A percentile compares a stretch with the other conserved stretches of the same genome.
phyloP scores from a whole-genome alignment of 2,888 invertebrate species.

The Caenorhabditis doughertyi region DNA sequence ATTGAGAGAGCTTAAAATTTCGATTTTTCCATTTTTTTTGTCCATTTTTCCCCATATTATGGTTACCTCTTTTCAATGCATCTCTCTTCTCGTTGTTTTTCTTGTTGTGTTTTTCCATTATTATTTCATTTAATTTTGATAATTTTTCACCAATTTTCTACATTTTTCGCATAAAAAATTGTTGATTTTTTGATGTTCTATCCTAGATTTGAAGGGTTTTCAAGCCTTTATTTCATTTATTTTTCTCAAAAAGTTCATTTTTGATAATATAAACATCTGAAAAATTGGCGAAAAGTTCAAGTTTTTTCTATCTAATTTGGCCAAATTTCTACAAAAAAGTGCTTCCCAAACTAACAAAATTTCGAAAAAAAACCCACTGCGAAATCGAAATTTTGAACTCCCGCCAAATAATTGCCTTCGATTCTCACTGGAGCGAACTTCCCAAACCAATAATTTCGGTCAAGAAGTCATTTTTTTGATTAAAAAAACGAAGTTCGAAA shows the following conservation, averaged over 20 bases:
- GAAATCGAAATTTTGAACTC: too few species aligned
- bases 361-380: too few species aligned
- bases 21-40: background rate
- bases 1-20: constrained; percentile 31
- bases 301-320: too few species aligned
- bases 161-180: background rate
- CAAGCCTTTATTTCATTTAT: background rate
- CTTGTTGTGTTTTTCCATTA: background rate
- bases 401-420: too few species aligned
- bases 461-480: too few species aligned
- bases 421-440: too few species aligned
- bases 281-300: too few species aligned
- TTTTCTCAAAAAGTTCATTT: background rate
- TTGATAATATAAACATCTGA: too few species aligned
- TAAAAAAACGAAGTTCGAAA: too few species aligned
- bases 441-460: too few species aligned
- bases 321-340: too few species aligned
- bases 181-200: background rate
- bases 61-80: background rate
- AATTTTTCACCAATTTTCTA: constrained; percentile 1
- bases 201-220: background rate
- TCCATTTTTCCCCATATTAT: background rate
- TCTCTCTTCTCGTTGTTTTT: constrained; percentile 12
- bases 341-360: too few species aligned
- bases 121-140: constrained; percentile 9